phyloP scores from a whole-genome alignment of 2,888 invertebrate species.

The Drosophila austrosaltans region DNA sequence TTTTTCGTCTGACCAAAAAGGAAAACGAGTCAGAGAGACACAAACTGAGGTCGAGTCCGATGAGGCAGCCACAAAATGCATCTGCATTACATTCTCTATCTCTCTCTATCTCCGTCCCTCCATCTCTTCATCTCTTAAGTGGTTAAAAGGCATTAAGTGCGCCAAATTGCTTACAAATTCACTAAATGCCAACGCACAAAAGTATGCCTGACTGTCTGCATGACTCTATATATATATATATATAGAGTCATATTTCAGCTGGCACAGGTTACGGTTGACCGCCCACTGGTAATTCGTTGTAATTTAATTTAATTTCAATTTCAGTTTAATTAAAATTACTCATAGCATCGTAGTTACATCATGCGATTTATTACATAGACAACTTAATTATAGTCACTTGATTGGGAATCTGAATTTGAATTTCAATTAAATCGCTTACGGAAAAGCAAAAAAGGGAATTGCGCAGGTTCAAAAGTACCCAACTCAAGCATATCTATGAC shows the following conservation, averaged over 20 bases:
- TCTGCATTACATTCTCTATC: background rate
- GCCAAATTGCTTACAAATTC: slow-evolving; percentile 62
- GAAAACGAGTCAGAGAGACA: background rate
- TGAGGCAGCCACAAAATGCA: slow-evolving; percentile 22
- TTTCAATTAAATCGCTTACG: slow-evolving; percentile 55
- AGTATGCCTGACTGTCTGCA: slow-evolving; percentile 29
- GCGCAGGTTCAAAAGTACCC: slow-evolving; percentile 40
- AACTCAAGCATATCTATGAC: slow-evolving; percentile 53
- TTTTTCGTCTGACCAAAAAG: slow-evolving; percentile 13
- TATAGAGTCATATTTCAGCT: background rate
- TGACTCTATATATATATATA: background rate
- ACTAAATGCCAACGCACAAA: slow-evolving; percentile 43
- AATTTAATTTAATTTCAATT: slow-evolving; percentile 30
- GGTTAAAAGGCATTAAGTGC: slow-evolving; percentile 37
- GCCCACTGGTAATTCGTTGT: slow-evolving; percentile 1
- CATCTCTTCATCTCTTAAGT: background rate
- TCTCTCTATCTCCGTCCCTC: background rate
- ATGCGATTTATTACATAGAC: slow-evolving; percentile 56
- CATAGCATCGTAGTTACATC: slow-evolving; percentile 26
- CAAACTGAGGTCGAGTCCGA: slow-evolving; percentile 13
- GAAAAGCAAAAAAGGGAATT: slow-evolving; percentile 24
- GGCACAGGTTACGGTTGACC: background rate
- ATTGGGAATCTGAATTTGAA: slow-evolving; percentile 42
- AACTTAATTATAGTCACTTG: slow-evolving; percentile 61
- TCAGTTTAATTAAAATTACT: slow-evolving; percentile 42